Evolutionary conservation across 2,888 invertebrate species (phyloP).

Genomic region (Drosophila quinaria): DNA sequence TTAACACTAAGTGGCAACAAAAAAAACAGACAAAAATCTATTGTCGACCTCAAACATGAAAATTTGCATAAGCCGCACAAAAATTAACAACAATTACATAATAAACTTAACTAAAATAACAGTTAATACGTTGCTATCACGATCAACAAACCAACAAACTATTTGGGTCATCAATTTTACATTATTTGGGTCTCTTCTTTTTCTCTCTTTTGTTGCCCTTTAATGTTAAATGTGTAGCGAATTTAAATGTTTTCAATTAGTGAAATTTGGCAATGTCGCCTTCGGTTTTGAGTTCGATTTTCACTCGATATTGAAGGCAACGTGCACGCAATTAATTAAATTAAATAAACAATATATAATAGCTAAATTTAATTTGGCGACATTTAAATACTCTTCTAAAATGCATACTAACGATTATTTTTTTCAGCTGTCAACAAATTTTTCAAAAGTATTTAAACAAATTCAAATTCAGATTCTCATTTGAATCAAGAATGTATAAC

Average conservation of each 20-base stretch:
- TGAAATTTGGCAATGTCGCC: slow-evolving; percentile 54
- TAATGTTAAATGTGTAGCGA: slow-evolving; percentile 50
- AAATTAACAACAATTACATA: slow-evolving; percentile 75
- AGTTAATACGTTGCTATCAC: slow-evolving; percentile 35
- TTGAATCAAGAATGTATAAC: not conserved
- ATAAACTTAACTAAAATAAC: slow-evolving; percentile 46
- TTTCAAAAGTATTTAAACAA: not conserved
- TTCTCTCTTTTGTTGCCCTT: slow-evolving; percentile 2
- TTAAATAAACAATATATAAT: slow-evolving; percentile 15
- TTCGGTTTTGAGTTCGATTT: slow-evolving; percentile 36
- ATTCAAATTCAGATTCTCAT: no score
- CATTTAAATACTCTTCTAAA: not conserved
- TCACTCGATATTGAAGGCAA: slow-evolving; percentile 35
- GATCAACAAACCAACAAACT: slow-evolving; percentile 29
- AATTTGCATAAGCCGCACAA: slow-evolving; percentile 58
- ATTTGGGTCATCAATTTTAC: slow-evolving; percentile 61
- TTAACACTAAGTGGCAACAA: slow-evolving; percentile 2
- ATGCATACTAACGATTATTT: not conserved
- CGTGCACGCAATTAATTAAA: slow-evolving; percentile 58
- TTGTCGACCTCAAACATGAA: slow-evolving; percentile 50
- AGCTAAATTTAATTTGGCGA: not conserved
- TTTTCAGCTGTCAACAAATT: not conserved
- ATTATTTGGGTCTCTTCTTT: slow-evolving; percentile 58
- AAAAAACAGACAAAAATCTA: slow-evolving; percentile 28
- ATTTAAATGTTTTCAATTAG: slow-evolving; percentile 55